Conservation (phyloP, 2,888 invertebrate species). For the Halocaridina rubra region DNA sequence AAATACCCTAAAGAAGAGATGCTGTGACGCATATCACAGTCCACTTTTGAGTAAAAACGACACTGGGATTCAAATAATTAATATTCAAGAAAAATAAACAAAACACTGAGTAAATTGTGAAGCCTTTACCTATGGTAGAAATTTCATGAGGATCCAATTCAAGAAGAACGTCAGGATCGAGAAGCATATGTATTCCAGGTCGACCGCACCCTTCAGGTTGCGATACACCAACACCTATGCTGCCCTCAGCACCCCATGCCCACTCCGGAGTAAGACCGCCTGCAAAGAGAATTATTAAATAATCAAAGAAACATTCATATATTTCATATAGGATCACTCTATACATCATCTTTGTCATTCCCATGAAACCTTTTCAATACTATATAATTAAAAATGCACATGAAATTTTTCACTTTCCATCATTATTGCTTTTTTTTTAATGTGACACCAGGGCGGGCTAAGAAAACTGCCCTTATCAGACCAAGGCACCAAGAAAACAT, state of each 20-base stretch:
- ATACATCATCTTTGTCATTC: no score
- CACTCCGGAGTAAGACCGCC: slow-evolving; percentile 6
- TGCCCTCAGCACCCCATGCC: slow-evolving; percentile 42
- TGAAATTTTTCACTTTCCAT: no score
- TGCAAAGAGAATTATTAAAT: background rate
- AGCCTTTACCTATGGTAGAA: slow-evolving; percentile 3
- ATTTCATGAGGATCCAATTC: background rate
- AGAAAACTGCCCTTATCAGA: no score
- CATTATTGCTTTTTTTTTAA: no score
- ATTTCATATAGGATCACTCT: background rate
- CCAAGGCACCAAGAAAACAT: no score
- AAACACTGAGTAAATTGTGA: background rate
- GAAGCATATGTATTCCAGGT: slow-evolving; percentile 34
- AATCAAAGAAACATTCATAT: background rate
- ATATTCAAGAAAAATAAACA: background rate
- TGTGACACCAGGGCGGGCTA: no score
- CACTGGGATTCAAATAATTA: no score
- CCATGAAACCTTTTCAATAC: no score
- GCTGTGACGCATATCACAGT: background rate
- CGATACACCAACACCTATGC: slow-evolving; percentile 34
- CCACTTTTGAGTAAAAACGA: background rate
- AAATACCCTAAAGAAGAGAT: background rate
- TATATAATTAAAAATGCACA: no score
- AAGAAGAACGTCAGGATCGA: slow-evolving; percentile 26
- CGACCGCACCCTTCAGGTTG: slow-evolving; percentile 48